phyloP scores from a whole-genome alignment of 2,113 vertebrate species.

The Triplophysa tibetana region DNA sequence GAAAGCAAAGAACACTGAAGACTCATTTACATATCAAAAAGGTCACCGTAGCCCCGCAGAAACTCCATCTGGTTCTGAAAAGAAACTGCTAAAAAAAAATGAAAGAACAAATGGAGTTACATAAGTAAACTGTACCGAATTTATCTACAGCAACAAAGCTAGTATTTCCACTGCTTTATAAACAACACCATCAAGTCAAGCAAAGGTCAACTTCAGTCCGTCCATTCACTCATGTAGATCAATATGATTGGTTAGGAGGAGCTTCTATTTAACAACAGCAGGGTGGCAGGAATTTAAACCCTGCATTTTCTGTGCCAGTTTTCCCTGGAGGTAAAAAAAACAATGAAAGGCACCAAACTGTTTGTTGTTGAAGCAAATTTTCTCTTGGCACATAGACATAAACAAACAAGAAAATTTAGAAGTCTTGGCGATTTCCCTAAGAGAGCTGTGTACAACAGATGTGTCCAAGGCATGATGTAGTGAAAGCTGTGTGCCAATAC shows the following conservation, averaged over 20 bases:
- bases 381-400: constrained; percentile 29
- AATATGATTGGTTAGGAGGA: constrained; percentile 43
- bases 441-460: neutral
- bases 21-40: constrained; percentile 34
- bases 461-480: neutral
- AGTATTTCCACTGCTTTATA: neutral
- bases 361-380: constrained; percentile 31
- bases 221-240: constrained; percentile 25
- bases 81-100: constrained; percentile 17
- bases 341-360: constrained; percentile 24
- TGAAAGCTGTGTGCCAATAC: neutral
- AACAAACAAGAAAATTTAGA: neutral
- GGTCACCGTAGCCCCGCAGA: constrained; percentile 18
- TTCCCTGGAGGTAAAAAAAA: neutral
- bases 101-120: constrained; percentile 30
- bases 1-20: neutral
- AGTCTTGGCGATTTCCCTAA: neutral
- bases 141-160: neutral
- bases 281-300: constrained; percentile 35
- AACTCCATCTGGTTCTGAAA: constrained; percentile 19
- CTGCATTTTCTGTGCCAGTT: constrained; percentile 5
- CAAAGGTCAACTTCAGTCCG: constrained; percentile 21
- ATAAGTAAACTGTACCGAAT: neutral
- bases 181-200: constrained; percentile 12
- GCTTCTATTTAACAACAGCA: neutral